Evolutionary conservation across 2,113 vertebrate genomes (phyloP).

Genomic region (Centrocercus urophasianus): DNA sequence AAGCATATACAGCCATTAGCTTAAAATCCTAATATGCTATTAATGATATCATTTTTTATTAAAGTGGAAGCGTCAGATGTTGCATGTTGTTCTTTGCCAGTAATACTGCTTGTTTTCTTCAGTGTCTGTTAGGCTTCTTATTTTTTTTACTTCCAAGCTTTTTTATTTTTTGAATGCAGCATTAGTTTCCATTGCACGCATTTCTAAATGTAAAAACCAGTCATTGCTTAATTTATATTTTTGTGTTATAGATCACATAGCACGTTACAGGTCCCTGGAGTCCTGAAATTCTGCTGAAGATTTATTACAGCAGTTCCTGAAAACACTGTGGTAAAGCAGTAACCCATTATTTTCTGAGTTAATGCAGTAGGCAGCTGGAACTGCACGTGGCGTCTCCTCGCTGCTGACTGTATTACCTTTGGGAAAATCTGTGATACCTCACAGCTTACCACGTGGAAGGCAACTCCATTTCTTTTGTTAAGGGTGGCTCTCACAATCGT

Average conservation of each 20-base stretch:
- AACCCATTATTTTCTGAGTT: not conserved
- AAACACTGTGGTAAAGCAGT: not conserved
- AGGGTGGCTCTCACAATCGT: not conserved
- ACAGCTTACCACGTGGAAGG: not conserved
- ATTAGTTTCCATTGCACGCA: not conserved
- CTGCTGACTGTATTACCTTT: not conserved
- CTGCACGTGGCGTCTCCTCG: rapidly evolving
- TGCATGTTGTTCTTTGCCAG: not conserved
- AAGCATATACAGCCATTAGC: not conserved
- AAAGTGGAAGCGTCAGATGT: not conserved
- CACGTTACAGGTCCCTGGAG: not conserved
- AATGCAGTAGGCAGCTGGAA: not conserved
- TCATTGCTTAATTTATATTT: conserved; percentile 20
- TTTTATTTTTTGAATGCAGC: not conserved
- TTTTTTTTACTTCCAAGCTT: not conserved
- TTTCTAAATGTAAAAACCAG: not conserved
- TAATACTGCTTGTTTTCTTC: not conserved
- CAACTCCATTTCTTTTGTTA: rapidly evolving
- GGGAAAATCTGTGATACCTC: not conserved
- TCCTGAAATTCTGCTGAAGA: not conserved
- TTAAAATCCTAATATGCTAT: conserved; percentile 16
- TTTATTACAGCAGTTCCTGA: not conserved
- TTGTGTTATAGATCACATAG: not conserved
- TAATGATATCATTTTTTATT: not conserved
- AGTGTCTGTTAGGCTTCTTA: not conserved